Base-by-base conservation (phyloP, 2,888 invertebrate species). In the Phyllotreta striolata region DNA sequence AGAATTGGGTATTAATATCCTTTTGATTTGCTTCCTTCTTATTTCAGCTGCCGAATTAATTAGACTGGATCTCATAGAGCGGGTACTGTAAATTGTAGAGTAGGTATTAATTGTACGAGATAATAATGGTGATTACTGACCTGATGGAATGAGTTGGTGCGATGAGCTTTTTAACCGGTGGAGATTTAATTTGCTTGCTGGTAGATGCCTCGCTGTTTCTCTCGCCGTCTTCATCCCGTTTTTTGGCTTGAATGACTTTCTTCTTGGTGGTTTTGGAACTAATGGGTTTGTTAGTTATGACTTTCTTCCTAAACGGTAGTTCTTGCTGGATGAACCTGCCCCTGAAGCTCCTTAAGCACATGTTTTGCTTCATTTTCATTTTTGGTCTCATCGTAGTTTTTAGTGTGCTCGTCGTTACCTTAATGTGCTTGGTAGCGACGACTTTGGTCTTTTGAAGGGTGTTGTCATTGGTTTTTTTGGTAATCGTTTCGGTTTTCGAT, bases 261-360 rank as follows among this genome's bases (percentile, higher is more conserved):
- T 61, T 6, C 55, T 43, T 12, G 47, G 37, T 6, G 66, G 46
- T 46, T 55, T 65, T 43, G 24, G 24, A 24, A 24, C 61, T 68
- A 47, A 62, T 49, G 13, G 54, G 64, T 55, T 67, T 70, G n/a
- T 61, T 56, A 4, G 55, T 38, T n/a, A 56, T 55, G 37, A 62
- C 56, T 7, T 55, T 44, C 52, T 73, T 75, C 13, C 74, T 70
- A 61, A 74, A 76, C 39, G 76, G 76, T 39, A 81, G 70, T 64
- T 82, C 81, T 55, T 76, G 77, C 65, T 81, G 81, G 37, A 81
- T 78, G 71, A 81, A 80, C 54, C 80, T 67, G 3, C 83, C 83
- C 49, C 82, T 72, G 58, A 80, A 80, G 72, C 83, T 84, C 55
- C 84, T 73, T 62, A 84, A 76, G 66, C 83, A 81, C 82, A 82